phyloP scores from a whole-genome alignment of 2,888 invertebrate species.

The Lissocephala sabroskyi region DNA sequence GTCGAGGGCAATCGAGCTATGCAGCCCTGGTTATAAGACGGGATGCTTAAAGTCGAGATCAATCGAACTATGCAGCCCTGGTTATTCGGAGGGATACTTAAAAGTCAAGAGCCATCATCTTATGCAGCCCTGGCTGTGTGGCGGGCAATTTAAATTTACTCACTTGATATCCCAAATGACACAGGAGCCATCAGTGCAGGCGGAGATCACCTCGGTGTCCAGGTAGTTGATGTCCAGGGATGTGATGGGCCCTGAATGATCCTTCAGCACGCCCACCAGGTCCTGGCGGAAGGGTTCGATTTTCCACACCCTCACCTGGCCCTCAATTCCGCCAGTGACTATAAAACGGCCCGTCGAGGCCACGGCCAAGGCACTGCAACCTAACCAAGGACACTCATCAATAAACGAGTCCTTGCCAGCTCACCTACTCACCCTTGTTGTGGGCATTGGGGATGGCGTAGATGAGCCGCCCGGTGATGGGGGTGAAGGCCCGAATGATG shows the following conservation, averaged over 20 bases:
- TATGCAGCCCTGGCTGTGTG: too few relatives aligned
- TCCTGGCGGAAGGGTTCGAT: slow-evolving; percentile 79
- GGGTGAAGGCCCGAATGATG: slow-evolving; percentile 85
- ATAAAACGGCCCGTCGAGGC: slow-evolving; percentile 81
- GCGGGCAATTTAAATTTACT: slow-evolving; percentile 5
- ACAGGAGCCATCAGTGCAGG: slow-evolving; percentile 93
- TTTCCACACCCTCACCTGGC: slow-evolving; percentile 90
- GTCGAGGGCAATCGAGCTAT: too few relatives aligned
- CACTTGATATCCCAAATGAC: slow-evolving; percentile 93
- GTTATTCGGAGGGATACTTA: too few relatives aligned
- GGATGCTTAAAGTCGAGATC: too few relatives aligned
- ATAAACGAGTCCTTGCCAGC: neutral
- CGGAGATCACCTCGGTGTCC: slow-evolving; percentile 88
- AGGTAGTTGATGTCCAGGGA: slow-evolving; percentile 84
- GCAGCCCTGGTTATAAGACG: too few relatives aligned
- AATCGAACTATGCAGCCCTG: too few relatives aligned
- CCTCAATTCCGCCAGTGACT: slow-evolving; percentile 92
- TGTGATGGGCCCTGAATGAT: slow-evolving; percentile 91
- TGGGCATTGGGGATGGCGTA: slow-evolving; percentile 92
- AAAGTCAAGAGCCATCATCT: too few relatives aligned
- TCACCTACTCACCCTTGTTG: slow-evolving; percentile 77
- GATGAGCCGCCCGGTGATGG: slow-evolving; percentile 84
- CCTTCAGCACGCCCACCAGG: slow-evolving; percentile 85
- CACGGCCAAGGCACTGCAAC: slow-evolving; percentile 82
- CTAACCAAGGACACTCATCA: slow-evolving; percentile 29